phyloP scores from a whole-genome alignment of 2,888 invertebrate genomes.

The Stenichneumon culpator region DNA sequence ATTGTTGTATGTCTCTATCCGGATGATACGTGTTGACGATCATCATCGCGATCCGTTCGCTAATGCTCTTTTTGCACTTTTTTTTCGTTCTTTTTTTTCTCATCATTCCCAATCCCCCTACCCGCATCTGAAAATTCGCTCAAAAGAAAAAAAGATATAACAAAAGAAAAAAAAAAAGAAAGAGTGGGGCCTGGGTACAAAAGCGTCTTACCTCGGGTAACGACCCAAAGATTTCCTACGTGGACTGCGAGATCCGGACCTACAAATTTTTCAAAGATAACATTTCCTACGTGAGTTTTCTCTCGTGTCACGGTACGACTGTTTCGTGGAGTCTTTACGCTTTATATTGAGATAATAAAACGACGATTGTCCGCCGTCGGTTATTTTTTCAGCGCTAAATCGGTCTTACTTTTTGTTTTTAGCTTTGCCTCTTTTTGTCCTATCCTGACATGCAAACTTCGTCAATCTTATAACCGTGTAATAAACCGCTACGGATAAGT shows the following conservation, averaged over 20 bases:
- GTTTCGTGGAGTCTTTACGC: slow-evolving; percentile 20
- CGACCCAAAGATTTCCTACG: slow-evolving; percentile 76
- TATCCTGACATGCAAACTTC: slow-evolving; percentile 27
- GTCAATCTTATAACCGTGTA: slow-evolving; percentile 40
- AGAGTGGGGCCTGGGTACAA: slow-evolving; percentile 51
- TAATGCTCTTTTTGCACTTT: slow-evolving; percentile 19
- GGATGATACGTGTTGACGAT: slow-evolving; percentile 69
- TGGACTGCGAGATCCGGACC: slow-evolving; percentile 72
- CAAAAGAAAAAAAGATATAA: slow-evolving; percentile 19
- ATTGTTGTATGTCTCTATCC: slow-evolving; percentile 76
- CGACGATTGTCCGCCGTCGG: neutral
- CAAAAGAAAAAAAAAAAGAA: slow-evolving; percentile 34
- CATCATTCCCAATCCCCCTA: slow-evolving; percentile 32
- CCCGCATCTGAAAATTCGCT: slow-evolving; percentile 53
- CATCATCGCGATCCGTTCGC: slow-evolving; percentile 51
- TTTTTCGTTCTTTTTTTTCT: slow-evolving; percentile 8
- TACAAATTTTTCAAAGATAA: slow-evolving; percentile 75
- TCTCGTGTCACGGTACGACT: slow-evolving; percentile 21
- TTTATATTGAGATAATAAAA: neutral
- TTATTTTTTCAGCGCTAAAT: neutral
- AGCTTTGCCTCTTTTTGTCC: neutral
- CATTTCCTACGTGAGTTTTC: slow-evolving; percentile 57
- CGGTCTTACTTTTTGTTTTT: neutral
- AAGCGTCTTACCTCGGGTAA: slow-evolving; percentile 74
- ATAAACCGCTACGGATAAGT: slow-evolving; percentile 37